Percentiles rank a stretch among this genome's conserved stretches.
Conservation (phyloP, 2,113 vertebrate species). For the Lophochroa leadbeateri region DNA sequence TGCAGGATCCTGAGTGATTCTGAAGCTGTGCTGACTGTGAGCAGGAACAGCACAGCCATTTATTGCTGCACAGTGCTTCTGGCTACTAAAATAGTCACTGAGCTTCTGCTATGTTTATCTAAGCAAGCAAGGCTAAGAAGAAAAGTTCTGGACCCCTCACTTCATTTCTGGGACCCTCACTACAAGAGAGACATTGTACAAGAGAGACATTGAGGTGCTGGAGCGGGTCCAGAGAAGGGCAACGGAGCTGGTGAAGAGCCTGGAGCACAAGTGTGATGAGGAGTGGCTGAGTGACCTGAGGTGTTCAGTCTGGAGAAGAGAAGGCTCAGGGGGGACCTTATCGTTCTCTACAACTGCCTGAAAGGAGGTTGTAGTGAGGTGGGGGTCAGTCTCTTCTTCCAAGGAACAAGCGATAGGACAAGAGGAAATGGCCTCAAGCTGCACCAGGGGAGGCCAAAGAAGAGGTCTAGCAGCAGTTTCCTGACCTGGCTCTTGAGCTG, state of each 20-base stretch:
- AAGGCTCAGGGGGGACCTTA: background rate
- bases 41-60: background rate
- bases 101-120: background rate
- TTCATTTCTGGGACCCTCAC: background rate
- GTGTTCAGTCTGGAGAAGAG: background rate
- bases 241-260: background rate
- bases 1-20: background rate
- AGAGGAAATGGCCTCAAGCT: accelerated
- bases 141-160: background rate
- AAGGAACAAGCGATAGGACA: background rate
- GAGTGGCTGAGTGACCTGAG: too few relatives aligned
- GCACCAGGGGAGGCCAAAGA: accelerated
- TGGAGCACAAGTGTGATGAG: background rate
- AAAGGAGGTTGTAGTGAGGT: background rate
- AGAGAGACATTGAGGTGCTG: background rate
- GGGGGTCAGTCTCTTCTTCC: accelerated
- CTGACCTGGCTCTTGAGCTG: too few relatives aligned
- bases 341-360: background rate
- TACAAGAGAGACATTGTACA: too few relatives aligned
- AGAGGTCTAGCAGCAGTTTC: too few relatives aligned
- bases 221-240: background rate
- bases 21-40: background rate
- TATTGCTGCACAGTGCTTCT: accelerated
- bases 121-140: background rate
- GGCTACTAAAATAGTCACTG: background rate